phyloP scores from a whole-genome alignment of 1,140 invertebrate genomes.

The Pseudomyrmex gracilis region DNA sequence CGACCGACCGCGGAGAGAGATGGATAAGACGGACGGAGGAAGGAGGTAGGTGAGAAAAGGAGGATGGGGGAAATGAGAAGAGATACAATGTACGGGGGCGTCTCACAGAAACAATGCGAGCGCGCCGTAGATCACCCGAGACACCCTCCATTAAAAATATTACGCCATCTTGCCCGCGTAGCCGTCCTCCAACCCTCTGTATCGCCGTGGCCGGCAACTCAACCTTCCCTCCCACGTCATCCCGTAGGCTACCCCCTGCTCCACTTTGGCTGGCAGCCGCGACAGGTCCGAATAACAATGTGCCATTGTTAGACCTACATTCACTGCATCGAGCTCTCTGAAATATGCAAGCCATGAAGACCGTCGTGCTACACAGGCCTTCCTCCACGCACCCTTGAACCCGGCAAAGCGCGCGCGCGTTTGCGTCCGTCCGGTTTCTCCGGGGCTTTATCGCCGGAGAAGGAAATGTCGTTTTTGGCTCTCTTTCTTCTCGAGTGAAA shows the following conservation, averaged over 20 bases:
- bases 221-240: neutral
- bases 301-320: slow-evolving; percentile 65
- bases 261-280: slow-evolving; percentile 55
- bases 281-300: slow-evolving; percentile 71
- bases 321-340: slow-evolving; percentile 51
- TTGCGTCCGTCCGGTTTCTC: neutral
- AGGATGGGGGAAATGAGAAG: slow-evolving; percentile 21
- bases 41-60: slow-evolving; percentile 39
- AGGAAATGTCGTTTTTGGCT: slow-evolving; percentile 17
- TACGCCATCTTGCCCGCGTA: slow-evolving; percentile 72
- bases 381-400: slow-evolving; percentile 60
- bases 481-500: neutral
- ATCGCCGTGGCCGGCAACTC: slow-evolving; percentile 6
- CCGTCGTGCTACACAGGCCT: slow-evolving; percentile 19
- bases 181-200: slow-evolving; percentile 21
- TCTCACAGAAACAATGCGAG: slow-evolving; percentile 68
- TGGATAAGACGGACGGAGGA: neutral
- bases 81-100: slow-evolving; percentile 58
- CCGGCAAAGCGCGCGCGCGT: slow-evolving; percentile 38
- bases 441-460: slow-evolving; percentile 13
- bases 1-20: neutral
- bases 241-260: slow-evolving; percentile 6
- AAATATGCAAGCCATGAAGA: slow-evolving; percentile 62
- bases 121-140: slow-evolving; percentile 71
- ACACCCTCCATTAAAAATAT: slow-evolving; percentile 77